Percentiles rank a stretch among this genome's conserved stretches.
Evolutionary conservation across 2,888 invertebrate genomes (phyloP).

Genomic region (Nematopogon swammerdamellus): DNA sequence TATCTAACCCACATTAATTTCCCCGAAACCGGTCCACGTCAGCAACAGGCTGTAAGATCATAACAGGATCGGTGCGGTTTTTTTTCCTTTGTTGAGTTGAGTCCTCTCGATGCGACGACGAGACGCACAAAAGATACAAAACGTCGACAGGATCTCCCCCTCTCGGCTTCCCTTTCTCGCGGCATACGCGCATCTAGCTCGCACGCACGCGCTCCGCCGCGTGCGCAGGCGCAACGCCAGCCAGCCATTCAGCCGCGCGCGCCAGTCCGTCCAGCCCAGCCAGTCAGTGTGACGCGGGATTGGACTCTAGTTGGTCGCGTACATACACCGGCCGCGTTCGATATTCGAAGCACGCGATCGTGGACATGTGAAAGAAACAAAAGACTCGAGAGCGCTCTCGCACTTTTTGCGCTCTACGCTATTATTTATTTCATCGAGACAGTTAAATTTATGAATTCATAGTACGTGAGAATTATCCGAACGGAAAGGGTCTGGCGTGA

Average conservation of each 20-base stretch:
- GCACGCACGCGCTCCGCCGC: constrained; percentile 17
- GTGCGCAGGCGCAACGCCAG: neutral
- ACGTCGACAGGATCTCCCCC: neutral
- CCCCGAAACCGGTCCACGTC: neutral
- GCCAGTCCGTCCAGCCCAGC: neutral
- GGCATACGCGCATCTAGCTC: constrained; percentile 22
- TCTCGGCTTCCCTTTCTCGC: constrained; percentile 20
- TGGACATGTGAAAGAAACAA: constrained; percentile 20
- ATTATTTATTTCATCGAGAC: constrained; percentile 1
- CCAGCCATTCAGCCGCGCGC: neutral
- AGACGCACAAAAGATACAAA: neutral
- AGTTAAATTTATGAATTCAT: constrained; percentile 5
- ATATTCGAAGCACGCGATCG: constrained; percentile 38
- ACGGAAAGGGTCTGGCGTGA: too few relatives aligned
- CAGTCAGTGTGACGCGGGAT: neutral
- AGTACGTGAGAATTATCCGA: too few relatives aligned
- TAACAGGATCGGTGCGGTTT: neutral
- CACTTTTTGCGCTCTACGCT: constrained; percentile 20
- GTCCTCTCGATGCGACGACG: too few relatives aligned
- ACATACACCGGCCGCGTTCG: constrained; percentile 19
- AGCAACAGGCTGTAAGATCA: neutral
- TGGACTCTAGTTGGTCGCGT: neutral
- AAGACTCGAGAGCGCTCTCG: constrained; percentile 25
- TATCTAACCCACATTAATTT: neutral
- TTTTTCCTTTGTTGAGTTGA: neutral